These are phyloP conservation scores for Philaethria dido DNA, from an alignment of 2,888 invertebrate genomes.

Conservation along the genomic window DNA sequence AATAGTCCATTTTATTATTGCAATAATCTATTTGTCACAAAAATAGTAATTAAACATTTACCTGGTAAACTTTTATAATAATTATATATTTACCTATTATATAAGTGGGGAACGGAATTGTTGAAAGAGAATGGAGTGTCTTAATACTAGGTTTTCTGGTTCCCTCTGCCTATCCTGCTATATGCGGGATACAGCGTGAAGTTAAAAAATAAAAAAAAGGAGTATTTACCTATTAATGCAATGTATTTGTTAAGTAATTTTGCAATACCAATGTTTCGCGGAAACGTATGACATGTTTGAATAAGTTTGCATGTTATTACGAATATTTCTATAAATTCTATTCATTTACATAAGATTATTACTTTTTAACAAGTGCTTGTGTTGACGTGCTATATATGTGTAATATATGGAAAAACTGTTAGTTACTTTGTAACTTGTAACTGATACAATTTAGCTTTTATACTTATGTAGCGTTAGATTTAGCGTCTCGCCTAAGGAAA, in stretches of 20 bases:
- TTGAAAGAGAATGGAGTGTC: too few relatives aligned
- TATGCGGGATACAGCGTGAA: too few relatives aligned
- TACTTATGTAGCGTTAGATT: neutral
- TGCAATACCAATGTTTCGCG: constrained; percentile 16
- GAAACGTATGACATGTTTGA: constrained; percentile 24
- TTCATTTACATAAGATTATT: constrained; percentile 21
- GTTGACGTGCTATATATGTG: neutral
- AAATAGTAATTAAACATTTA: too few relatives aligned
- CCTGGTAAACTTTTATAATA: too few relatives aligned
- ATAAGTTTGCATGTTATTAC: constrained; percentile 30
- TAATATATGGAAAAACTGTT: neutral
- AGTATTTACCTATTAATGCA: neutral
- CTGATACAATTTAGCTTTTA: neutral
- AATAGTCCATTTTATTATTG: too few relatives aligned
- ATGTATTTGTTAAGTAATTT: constrained; percentile 10
- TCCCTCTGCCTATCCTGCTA: too few relatives aligned
- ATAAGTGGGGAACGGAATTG: too few relatives aligned
- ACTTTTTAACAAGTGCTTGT: neutral
- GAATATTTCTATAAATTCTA: constrained; percentile 14
- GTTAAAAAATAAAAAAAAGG: neutral
- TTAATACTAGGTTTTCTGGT: too few relatives aligned
- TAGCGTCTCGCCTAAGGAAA: neutral
- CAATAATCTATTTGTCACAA: too few relatives aligned
- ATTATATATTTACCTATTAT: too few relatives aligned
- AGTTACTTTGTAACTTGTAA: too few relatives aligned